A percentile compares a stretch with the other conserved stretches of the same genome.
These are phyloP conservation scores for Oxygymnocypris stewartii DNA, from an alignment of 2,113 vertebrate species.

Conservation along the genomic window DNA sequence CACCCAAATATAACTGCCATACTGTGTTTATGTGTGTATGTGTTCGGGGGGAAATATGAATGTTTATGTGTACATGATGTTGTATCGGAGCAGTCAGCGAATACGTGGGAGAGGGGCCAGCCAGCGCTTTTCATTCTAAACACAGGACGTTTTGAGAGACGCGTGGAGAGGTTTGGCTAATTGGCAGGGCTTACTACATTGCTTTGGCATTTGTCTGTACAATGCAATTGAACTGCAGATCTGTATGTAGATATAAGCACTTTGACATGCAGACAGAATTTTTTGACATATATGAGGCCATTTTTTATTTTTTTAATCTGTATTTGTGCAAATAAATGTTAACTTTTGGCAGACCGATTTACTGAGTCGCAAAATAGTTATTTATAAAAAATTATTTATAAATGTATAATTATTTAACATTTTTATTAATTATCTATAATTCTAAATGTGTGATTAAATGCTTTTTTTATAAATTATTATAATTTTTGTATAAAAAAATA, in stretches of 20 bases:
- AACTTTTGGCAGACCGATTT: background rate
- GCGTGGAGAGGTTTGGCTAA: slow-evolving; percentile 48
- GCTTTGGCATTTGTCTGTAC: slow-evolving; percentile 52
- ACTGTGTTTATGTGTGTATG: slow-evolving; percentile 50
- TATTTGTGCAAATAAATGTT: background rate
- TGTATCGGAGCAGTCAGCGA: slow-evolving; percentile 41
- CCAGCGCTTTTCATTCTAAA: slow-evolving; percentile 51
- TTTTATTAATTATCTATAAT: background rate
- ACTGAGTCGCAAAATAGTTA: background rate
- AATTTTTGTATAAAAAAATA: background rate
- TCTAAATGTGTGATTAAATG: background rate
- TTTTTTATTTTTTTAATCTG: background rate
- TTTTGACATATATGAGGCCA: background rate
- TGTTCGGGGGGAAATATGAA: slow-evolving; percentile 56
- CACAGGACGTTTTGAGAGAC: slow-evolving; percentile 48
- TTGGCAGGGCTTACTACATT: slow-evolving; percentile 48
- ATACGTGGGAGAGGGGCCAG: slow-evolving; percentile 39
- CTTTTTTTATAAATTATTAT: too few relatives aligned
- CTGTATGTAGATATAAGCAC: slow-evolving; percentile 45
- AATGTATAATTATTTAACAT: background rate
- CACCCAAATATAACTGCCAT: slow-evolving; percentile 71
- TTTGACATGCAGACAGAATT: slow-evolving; percentile 1
- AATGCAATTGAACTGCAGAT: slow-evolving; percentile 50
- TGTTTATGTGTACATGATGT: slow-evolving; percentile 58
- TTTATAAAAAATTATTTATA: background rate